Base-by-base conservation (phyloP, 2,113 vertebrate species). In the Onychostoma macrolepis region DNA sequence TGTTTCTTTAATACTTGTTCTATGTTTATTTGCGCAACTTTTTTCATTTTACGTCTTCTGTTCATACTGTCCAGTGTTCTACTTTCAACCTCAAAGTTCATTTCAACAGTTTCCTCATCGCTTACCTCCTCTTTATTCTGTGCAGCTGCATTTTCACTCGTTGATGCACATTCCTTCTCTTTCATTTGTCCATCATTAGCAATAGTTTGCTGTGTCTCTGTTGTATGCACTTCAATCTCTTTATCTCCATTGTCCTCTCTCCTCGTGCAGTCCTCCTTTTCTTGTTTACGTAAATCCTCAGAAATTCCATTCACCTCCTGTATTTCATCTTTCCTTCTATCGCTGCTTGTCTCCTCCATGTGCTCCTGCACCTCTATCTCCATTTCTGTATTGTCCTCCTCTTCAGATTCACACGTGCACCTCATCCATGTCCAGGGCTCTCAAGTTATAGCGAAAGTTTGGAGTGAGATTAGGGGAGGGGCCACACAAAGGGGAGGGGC, bases 1-100 rank as follows among this genome's bases (percentile, higher is more conserved):
- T 61, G n/a, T 63, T 63, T 63, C 61, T 63, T 63, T 63, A 63
- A 63, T n/a, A n/a, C n/a, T n/a, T n/a, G n/a, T n/a, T n/a, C n/a
- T n/a, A n/a, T n/a, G n/a, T n/a, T n/a, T n/a, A 63, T 26, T 63
- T 63, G n/a, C 4, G 4, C 2, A 4, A 26, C 61, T n/a, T 10
- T 61, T 63, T 3, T 26, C 10, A 1, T 63, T 63, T 63, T 63
- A 63, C n/a, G 58, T 12, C 12, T 48, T 48, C 13, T 48, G 4
- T 26, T 26, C 61, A 63, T 63, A 63, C 10, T 63, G 58, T 63
- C 58, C 58, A n/a, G 4, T 63, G 10, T 63, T 63, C 24, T 63
- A 12, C 10, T 63, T 26, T 26, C 58, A 11, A 26, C 1, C n/a
- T 26, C 12, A 48, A 48, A 13, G 12, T 12, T 48, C 2, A 3